Evolutionary conservation across 1,140 invertebrate species (phyloP).

Genomic region (Solenopsis invicta): DNA sequence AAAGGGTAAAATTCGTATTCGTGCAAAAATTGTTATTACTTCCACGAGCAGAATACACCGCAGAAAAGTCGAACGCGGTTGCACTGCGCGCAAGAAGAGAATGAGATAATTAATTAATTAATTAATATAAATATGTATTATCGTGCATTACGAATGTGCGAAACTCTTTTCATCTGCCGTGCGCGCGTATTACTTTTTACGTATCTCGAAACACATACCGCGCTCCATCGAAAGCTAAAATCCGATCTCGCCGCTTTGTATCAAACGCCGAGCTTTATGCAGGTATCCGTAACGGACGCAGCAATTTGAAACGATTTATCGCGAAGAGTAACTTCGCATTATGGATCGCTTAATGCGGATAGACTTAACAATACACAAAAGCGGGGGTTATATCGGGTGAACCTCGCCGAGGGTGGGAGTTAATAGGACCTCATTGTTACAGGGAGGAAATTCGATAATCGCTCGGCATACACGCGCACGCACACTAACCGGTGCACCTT

Average conservation of each 20-base stretch:
- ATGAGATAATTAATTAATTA: constrained; percentile 8
- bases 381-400: constrained; percentile 84
- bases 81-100: not conserved
- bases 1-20: not conserved
- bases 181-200: not conserved
- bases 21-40: constrained; percentile 5
- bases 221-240: constrained; percentile 56
- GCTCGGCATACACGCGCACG: constrained; percentile 85
- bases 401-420: constrained; percentile 84
- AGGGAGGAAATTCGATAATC: constrained; percentile 87
- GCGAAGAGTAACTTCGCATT: constrained; percentile 84
- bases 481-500: constrained; percentile 53
- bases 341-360: constrained; percentile 86
- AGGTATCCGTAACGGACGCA: constrained; percentile 72
- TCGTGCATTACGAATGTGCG: not conserved
- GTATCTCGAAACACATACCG: constrained; percentile 1
- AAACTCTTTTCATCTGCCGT: not conserved
- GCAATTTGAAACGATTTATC: constrained; percentile 85
- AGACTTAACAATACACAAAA: constrained; percentile 87
- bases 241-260: constrained; percentile 55
- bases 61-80: not conserved
- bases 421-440: constrained; percentile 87
- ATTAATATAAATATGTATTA: not conserved
- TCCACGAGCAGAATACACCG: not conserved
- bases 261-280: constrained; percentile 57